These are phyloP conservation scores for Prionchulus punctatus DNA, from an alignment of 2,888 invertebrate genomes.

Conservation along the genomic window DNA sequence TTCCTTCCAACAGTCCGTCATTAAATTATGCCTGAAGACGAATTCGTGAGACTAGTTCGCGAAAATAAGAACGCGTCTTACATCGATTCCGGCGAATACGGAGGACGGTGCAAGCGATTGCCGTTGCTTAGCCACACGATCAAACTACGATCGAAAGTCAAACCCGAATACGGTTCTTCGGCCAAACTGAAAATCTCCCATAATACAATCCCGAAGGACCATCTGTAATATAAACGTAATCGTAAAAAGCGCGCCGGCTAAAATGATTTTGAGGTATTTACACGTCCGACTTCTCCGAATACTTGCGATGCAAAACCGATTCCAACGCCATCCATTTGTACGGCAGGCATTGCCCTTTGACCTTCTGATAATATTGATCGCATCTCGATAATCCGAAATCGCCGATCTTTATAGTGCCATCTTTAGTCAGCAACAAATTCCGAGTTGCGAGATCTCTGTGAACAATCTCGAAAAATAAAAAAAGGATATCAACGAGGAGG, in stretches of 20 bases:
- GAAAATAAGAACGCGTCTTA: slow-evolving; percentile 40
- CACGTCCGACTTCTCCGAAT: neutral
- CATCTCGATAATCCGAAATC: slow-evolving; percentile 91
- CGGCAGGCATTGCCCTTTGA: slow-evolving; percentile 7
- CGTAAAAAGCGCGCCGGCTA: neutral
- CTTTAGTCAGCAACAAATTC: slow-evolving; percentile 80
- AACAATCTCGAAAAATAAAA: slow-evolving; percentile 53
- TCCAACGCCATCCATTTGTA: slow-evolving; percentile 12
- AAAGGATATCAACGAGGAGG: neutral
- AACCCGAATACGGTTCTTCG: slow-evolving; percentile 41
- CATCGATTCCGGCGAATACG: slow-evolving; percentile 77
- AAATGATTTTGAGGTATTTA: neutral
- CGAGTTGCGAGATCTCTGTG: slow-evolving; percentile 88
- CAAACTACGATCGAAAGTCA: slow-evolving; percentile 58
- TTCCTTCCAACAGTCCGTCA: slow-evolving; percentile 71
- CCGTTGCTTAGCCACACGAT: slow-evolving; percentile 74
- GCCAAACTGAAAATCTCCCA: slow-evolving; percentile 97
- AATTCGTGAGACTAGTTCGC: neutral
- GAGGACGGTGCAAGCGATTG: slow-evolving; percentile 82
- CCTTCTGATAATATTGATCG: slow-evolving; percentile 36
- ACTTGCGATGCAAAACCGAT: slow-evolving; percentile 5
- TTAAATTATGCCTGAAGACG: slow-evolving; percentile 4
- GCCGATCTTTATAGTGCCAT: slow-evolving; percentile 82
- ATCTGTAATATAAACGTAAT: slow-evolving; percentile 36
- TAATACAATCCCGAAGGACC: slow-evolving; percentile 85